Evolutionary conservation across 2,888 invertebrate genomes (phyloP), one percentile per base, ranked within the genome.

Genomic region (Acanthopleura granulata): DNA sequence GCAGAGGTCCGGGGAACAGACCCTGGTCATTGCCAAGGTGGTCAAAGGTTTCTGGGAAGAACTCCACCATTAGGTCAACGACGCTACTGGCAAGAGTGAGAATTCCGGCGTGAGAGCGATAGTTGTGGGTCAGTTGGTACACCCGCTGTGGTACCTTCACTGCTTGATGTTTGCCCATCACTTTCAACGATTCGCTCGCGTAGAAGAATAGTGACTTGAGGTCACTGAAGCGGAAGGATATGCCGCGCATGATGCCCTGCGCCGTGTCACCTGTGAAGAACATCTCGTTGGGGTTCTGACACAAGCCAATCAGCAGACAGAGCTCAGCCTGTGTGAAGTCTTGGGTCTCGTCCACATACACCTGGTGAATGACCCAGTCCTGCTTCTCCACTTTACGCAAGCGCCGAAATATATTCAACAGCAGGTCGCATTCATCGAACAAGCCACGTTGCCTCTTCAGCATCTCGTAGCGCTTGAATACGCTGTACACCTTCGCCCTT

Each of bases 261-360:
- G 88, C 88, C n/a, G 88, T 80, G 49, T 76, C 79, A 12, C 78
- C 78, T 18, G 88, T 87, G 57, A 88, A 79, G 75, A 88, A 87
- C 84, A 86, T 86, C 61, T 84, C 78, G 76, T 88, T 87, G 25
- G 88, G 88, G 61, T 85, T 83, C 75, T 86, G 83, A 72, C 83
- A 83, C n/a, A 85, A 73, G 14, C 82, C 74, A 14, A 88, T 80
- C 66, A 87, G 77, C 4, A 88, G 82, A 73, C 82, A 83, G n/a
- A 88, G 78, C 74, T 88, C 88, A 22, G 87, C 86, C 75, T 88
- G 88, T 0, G 87, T 86, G 78, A 88, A 88, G 72, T 88, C 88
- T 75, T 88, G 88, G 0, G 86, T 86, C 77, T 88, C 88, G 73
- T 88, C 88, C 0, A 88, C 86, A 77, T 81, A 88, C n/a, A 88